phyloP scores from a whole-genome alignment of 2,113 vertebrate species.

The Hippocampus zosterae region DNA sequence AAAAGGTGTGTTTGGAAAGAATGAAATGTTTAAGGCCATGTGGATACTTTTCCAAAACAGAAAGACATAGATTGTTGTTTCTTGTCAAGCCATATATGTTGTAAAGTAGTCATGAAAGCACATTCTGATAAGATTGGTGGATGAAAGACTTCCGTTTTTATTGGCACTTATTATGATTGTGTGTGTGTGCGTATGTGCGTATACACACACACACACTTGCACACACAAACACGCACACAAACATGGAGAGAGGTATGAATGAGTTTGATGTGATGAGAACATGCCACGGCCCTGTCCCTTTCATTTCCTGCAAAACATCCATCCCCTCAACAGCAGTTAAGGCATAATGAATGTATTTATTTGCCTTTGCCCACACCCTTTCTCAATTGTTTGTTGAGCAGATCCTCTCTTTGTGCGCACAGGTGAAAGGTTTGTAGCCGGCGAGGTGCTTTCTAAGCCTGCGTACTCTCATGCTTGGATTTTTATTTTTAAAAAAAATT shows the following conservation, averaged over 20 bases:
- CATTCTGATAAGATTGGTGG: constrained; percentile 40
- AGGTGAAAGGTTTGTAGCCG: not conserved
- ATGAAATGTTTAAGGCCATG: not conserved
- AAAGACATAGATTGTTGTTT: constrained; percentile 12
- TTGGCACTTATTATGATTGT: not conserved
- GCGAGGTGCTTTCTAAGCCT: not conserved
- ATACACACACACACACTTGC: not conserved
- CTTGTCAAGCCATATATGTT: constrained; percentile 27
- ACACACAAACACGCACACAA: not conserved
- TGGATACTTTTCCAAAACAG: not conserved
- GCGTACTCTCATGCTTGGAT: not conserved
- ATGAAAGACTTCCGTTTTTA: constrained; percentile 44
- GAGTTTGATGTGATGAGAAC: not conserved
- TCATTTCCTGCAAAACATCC: not conserved
- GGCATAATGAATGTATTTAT: constrained; percentile 1
- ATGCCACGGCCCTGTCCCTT: not conserved
- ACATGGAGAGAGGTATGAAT: not conserved
- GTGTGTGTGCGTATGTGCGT: no score
- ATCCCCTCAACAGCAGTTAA: not conserved
- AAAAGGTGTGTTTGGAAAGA: constrained; percentile 4
- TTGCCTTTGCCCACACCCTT: not conserved
- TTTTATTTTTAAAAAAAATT: no score
- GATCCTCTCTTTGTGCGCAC: not conserved
- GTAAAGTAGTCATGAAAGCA: constrained; percentile 22
- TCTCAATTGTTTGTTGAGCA: not conserved